phyloP scores from a whole-genome alignment of 1,140 invertebrate species.

The Panonychus citri region DNA sequence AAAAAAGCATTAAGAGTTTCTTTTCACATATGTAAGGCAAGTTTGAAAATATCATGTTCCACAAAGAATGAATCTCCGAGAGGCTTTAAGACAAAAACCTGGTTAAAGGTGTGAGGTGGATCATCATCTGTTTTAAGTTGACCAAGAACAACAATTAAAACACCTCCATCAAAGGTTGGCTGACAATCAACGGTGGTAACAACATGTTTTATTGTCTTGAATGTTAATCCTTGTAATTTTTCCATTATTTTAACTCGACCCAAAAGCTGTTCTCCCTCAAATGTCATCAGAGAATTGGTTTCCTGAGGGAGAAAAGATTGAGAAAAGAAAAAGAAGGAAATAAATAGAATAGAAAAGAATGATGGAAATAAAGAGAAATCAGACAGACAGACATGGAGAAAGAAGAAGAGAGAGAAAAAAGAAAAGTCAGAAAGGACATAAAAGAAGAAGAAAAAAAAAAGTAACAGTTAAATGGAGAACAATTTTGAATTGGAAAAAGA shows the following conservation, averaged over 20 bases:
- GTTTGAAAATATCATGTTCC: conserved; percentile 69
- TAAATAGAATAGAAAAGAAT: background rate
- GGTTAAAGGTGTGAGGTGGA: conserved; percentile 65
- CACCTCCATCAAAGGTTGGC: conserved; percentile 81
- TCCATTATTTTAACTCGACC: conserved; percentile 78
- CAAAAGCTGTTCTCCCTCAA: conserved; percentile 74
- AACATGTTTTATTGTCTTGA: conserved; percentile 74
- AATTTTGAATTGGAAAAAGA: no score
- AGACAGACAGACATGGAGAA: background rate
- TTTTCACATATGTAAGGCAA: conserved; percentile 33
- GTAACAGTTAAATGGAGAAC: no score
- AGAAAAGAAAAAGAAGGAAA: background rate
- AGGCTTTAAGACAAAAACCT: conserved; percentile 72
- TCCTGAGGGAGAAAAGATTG: conserved; percentile 32
- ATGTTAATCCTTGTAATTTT: conserved; percentile 59
- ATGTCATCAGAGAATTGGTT: conserved; percentile 78
- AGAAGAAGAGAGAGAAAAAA: no score
- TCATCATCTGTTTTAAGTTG: conserved; percentile 82
- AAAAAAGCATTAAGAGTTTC: no score
- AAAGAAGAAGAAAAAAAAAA: no score
- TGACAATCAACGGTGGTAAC: conserved; percentile 82
- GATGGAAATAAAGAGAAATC: background rate
- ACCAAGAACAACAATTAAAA: conserved; percentile 74
- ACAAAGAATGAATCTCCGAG: conserved; percentile 62
- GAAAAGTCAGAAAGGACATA: no score